phyloP scores from a whole-genome alignment of 35 echinoderm and acorn worm genomes.

The Apostichopus parvimensis region DNA sequence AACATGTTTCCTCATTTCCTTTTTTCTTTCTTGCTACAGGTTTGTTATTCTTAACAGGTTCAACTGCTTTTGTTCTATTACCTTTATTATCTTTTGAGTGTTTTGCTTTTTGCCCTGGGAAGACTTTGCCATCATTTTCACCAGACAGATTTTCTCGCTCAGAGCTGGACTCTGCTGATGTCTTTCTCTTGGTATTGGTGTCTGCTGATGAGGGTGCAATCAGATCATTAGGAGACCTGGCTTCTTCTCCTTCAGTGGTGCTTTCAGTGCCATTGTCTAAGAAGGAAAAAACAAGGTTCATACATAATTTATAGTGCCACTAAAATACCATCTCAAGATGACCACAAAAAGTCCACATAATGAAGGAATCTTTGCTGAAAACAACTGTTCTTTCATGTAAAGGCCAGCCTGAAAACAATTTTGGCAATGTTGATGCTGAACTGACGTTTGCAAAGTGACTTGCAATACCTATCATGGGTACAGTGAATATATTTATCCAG shows the following conservation, averaged over 20 bases:
- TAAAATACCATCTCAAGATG: no score
- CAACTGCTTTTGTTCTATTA: constrained; percentile 15
- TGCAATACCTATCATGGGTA: no score
- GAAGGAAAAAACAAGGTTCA: no score
- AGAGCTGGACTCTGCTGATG: constrained; percentile 28
- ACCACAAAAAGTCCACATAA: no score
- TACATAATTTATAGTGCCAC: no score
- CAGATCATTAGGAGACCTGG: background rate
- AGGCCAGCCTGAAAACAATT: no score
- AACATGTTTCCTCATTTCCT: background rate
- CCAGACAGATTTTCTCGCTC: constrained; percentile 40
- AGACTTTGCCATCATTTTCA: constrained; percentile 8
- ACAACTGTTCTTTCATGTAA: no score
- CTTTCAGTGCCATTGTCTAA: constrained; percentile 37
- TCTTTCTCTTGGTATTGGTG: background rate
- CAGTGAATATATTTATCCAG: no score
- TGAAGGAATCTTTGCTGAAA: no score
- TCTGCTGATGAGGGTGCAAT: background rate
- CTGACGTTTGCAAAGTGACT: no score
- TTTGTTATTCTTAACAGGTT: constrained; percentile 19
- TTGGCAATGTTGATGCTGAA: no score
- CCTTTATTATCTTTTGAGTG: constrained; percentile 26
- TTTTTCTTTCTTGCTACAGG: background rate
- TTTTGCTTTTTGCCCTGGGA: background rate
- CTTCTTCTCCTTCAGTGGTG: constrained; percentile 51